Base-by-base conservation (phyloP, 2,797 vertebrate species). In the Sebastes reedi region DNA sequence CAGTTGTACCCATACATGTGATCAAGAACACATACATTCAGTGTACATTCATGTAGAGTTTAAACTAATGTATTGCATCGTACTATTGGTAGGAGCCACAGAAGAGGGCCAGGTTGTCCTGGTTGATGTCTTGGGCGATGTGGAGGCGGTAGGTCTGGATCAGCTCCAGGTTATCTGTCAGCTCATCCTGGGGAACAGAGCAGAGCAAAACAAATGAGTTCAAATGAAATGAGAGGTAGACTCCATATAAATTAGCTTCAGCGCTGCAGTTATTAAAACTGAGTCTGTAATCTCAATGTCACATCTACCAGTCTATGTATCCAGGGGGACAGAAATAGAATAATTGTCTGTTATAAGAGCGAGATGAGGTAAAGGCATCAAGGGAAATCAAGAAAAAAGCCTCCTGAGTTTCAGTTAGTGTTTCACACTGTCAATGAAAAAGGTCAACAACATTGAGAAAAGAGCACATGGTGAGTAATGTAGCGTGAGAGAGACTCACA, bases 91-190 rank as follows among this genome's bases (percentile, higher is more conserved):
- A 99, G 69, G 98, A 97, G 81, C 96, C 95, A 79, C 98, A 96
- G 89, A 99, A 99, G 50, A 99, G 96, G 54, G 97, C 96, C 82
- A 99, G 95, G 91, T 99, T 99, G 81, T 99, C 97, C 88, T 99
- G 98, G 94, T 99, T 99, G 91, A 99, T 99, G 90, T 99, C 98
- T 84, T 99, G 98, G 0, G 97, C 96, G 2, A 99, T 98, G 86
- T 99, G 98, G 68, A 99, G 96, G 84, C 97, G 96, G 94, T 99
- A 99, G 2, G 98, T 99, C 92, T 99, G 98, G 93, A 99, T 98
- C 92, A 99, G 94, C 91, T 99, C 98, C 92, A 96, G 93, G 92
- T 99, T 99, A 68, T 98, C 97, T 5, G 97, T 97, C 77, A 99
- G 95, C 85, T 99, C 98, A 60, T 99, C 98, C 98, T 99, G 88